Conservation (phyloP, 2,888 invertebrate genomes). For the Drosophila anceps region DNA sequence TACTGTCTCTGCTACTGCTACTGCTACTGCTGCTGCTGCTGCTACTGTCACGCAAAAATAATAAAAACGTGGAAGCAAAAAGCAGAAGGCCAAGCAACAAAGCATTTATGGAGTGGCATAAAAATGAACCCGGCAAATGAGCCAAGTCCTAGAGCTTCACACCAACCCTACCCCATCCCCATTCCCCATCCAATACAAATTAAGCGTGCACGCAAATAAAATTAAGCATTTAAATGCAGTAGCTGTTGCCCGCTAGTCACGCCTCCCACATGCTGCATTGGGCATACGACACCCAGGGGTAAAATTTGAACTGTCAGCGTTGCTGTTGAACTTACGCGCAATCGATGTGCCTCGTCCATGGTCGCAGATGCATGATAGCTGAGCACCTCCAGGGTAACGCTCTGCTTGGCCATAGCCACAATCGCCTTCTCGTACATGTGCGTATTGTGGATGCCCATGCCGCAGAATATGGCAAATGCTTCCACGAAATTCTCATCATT, state of each 20-base stretch:
- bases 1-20: slow-evolving; percentile 28
- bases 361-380: slow-evolving; percentile 98
- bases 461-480: slow-evolving; percentile 98
- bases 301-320: slow-evolving; percentile 30
- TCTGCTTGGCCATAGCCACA: slow-evolving; percentile 98
- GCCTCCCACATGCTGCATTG: neutral
- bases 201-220: slow-evolving; percentile 64
- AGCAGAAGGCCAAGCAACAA: slow-evolving; percentile 36
- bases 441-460: slow-evolving; percentile 98
- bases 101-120: slow-evolving; percentile 67
- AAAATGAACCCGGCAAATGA: slow-evolving; percentile 44
- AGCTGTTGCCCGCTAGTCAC: neutral
- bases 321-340: slow-evolving; percentile 89
- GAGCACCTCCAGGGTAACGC: slow-evolving; percentile 95
- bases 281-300: slow-evolving; percentile 40
- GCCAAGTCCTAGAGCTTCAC: slow-evolving; percentile 13
- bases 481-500: slow-evolving; percentile 99
- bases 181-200: slow-evolving; percentile 54
- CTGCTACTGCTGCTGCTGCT: slow-evolving; percentile 33
- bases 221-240: slow-evolving; percentile 67
- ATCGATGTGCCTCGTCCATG: slow-evolving; percentile 93
- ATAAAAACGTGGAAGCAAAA: slow-evolving; percentile 45
- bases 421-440: slow-evolving; percentile 98
- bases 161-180: neutral
- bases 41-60: slow-evolving; percentile 59